Evolutionary conservation across 2,888 invertebrate genomes (phyloP).

Genomic region (Proisotoma minuta): DNA sequence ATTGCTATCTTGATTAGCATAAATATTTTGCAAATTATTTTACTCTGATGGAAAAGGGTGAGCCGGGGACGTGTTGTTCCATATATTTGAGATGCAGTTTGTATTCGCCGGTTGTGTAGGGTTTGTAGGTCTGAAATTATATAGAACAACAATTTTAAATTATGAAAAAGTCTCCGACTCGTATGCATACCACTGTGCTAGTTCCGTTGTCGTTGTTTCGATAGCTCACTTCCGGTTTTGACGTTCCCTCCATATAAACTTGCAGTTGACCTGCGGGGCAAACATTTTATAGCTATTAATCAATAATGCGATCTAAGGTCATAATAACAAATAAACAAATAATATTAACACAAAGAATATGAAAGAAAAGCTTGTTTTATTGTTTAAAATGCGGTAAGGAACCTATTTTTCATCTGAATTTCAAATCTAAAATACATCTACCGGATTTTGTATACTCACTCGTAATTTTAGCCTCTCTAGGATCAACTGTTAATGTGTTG

Average conservation of each 20-base stretch:
- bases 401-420: too few relatives aligned
- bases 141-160: too few relatives aligned
- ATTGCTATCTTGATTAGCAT: too few relatives aligned
- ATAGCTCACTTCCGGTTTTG: constrained; percentile 45
- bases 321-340: too few relatives aligned
- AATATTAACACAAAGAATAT: too few relatives aligned
- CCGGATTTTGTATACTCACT: constrained; percentile 31
- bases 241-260: constrained; percentile 45
- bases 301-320: too few relatives aligned
- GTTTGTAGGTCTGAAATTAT: constrained; percentile 46
- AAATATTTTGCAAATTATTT: constrained; percentile 32
- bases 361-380: too few relatives aligned
- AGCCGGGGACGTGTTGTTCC: constrained; percentile 43
- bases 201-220: constrained; percentile 45
- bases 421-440: too few relatives aligned
- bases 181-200: constrained; percentile 42
- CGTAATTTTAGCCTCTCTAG: constrained; percentile 44
- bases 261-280: constrained; percentile 45
- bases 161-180: too few relatives aligned
- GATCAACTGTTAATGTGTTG: constrained; percentile 43
- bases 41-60: constrained; percentile 42
- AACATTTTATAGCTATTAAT: too few relatives aligned
- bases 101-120: constrained; percentile 42
- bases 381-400: too few relatives aligned
- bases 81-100: constrained; percentile 46